Evolutionary conservation across 2,888 invertebrate species (phyloP), one percentile per base, ranked within the genome.

Genomic region (Drosophila anomalata): DNA sequence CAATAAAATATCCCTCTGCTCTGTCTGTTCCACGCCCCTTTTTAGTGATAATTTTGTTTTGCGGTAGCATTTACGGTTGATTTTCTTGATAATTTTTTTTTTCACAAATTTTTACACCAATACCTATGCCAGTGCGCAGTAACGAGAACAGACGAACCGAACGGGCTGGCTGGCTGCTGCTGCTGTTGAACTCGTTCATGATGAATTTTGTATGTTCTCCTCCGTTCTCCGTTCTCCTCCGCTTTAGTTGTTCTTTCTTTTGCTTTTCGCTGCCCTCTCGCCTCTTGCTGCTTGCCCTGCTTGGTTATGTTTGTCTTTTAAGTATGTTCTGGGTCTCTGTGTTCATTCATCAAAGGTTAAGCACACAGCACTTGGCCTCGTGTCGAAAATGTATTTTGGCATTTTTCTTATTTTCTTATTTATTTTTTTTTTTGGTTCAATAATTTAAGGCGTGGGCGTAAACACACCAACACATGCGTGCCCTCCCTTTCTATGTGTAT

Each of bases 101-200:
- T 54, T 57, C 41, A 41, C 41, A 66, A 51, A 60, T 50, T 48
- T 46, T 26, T 46, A 44, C 20, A 31, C 17, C 39, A 46, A 39
- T 46, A 52, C 54, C 51, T 20, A 47, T 36, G 61, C 31, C 26
- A 46, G 51, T 42, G 39, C 47, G 41, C 20, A 39, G 36, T 22
- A 83, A 70, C 71, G 71, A 82, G 76, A 74, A 73, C 69, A 75
- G 65, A 69, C 70, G 66, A 73, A 72, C 62, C 46, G 73, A 29
- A 29, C 29, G 29, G 29, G 9, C 29, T 29, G 29, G 29, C 29
- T 29, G 9, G 29, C 29, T 29, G 29, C 29, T 29, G 58, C 75
- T 66, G 65, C 63, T 78, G 76, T 78, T 81, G 80, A 82, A 80
- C 81, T 81, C 83, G 74, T 83, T 80, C 66, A 59, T 73, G 71